Base-by-base conservation (phyloP, 2,797 vertebrate species). In the Moxostoma hubbsi region DNA sequence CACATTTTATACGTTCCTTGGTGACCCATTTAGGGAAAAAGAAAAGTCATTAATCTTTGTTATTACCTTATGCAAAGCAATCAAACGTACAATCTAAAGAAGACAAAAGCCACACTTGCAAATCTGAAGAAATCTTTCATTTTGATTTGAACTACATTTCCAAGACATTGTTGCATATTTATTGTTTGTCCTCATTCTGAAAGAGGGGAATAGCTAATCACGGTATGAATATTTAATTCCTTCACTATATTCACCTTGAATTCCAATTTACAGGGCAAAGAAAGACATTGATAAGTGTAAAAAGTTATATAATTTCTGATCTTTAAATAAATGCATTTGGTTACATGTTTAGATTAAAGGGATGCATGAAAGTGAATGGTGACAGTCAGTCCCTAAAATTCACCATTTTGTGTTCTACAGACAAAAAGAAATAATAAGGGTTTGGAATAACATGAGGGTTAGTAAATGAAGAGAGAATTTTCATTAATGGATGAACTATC, bases 161-260 rank as follows among this genome's bases (percentile, higher is more conserved):
- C 36, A 61, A 78, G 76, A 78, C 58, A 71, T 78, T 70, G 66
- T 69, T 91, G 83, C 81, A 91, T 92, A 84, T 88, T 91, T 90
- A 75, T 91, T 90, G 67, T 82, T 82, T 85, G 81, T 85, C 87
- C 88, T 89, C 87, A 83, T 77, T 89, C 90, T 87, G 85, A 87
- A 86, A 86, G 87, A 88, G 85, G 86, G 89, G 88, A 85, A 81
- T 84, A 74, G 86, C 88, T 90, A 91, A 91, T 91, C 81, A 81
- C 81, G 50, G 82, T 86, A 88, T 92, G 87, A 90, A 92, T 92
- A 90, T 91, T 91, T 91, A 73, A 92, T 91, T 78, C 15, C 6
- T 24, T 78, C 50, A 11, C 58, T 78, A 71, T 70, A 78, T 78
- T 78, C 76, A 78, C 76, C 76, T 78, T 71, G 76, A 63, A 63